Evolutionary conservation across 2,113 vertebrate genomes (phyloP), one percentile per base, ranked within the genome.

Genomic region (Dromas ardeola): DNA sequence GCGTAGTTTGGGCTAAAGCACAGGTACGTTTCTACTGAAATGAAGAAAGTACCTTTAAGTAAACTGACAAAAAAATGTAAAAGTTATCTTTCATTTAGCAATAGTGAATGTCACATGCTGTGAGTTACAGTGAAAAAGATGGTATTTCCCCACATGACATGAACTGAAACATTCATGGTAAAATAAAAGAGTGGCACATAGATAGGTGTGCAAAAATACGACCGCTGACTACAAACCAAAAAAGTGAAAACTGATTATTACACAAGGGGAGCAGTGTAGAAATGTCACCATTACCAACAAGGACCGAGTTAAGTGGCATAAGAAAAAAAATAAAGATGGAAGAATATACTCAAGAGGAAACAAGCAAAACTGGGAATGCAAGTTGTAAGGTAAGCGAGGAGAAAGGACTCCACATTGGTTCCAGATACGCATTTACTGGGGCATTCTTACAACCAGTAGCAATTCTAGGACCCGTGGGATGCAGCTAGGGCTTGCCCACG

Each of bases 321-420:
- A 85, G 81, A 78, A 69, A 76, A 89, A 94, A 95, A 94, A 90
- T 55, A 53, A 82, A 94, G 81, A 86, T 29, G 62, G 72, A 86
- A 56, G 38, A 95, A 89, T 42, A 80, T 25, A 84, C 15, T 88
- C 15, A 65, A 72, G 80, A 94, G 42, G 67, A 95, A 92, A 95
- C 50, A 84, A 91, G 81, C 56, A 92, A 83, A 90, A 96, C 67
- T 79, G 53, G 73, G 42, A 94, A 90, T 1, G 15, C n/a, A 90
- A 88, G 61, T 49, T 71, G 61, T 70, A 58, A 90, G 53, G 50
- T 34, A 72, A 85, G 67, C 83, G 55, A 93, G 58, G 67, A 86
- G 50, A 92, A 90, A 90, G 27, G 42, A 73, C 32, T 80, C 87
- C 77, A 81, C 45, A 53, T 12, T 67, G 61, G 45, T 90, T 91